Base-by-base conservation (phyloP, 2,113 vertebrate genomes). In the Sylvietta virens region DNA sequence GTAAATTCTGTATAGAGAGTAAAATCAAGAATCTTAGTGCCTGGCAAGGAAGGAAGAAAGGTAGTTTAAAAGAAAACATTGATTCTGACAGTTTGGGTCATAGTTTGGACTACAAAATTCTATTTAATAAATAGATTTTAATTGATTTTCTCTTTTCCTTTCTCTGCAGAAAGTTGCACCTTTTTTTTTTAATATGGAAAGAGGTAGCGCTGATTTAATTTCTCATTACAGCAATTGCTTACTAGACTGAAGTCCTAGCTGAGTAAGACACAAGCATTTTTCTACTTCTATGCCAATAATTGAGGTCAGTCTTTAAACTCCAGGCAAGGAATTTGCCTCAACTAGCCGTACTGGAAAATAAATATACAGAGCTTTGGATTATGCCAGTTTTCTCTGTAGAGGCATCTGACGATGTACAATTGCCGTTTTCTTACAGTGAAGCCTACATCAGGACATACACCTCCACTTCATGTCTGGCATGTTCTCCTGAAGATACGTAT, bases 401-500 rank as follows among this genome's bases (percentile, higher is more conserved):
- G 44, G 11, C 83, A 27, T 23, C 39, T 79, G 54, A 37, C 20
- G 24, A 31, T 27, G 42, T 40, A 6, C 17, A 37, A 12, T 57
- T 73, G 19, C 20, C 27, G 10, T 39, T 35, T 53, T 35, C 62
- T 82, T 77, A 62, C 26, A 57, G 48, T 45, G 53, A 57, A 66
- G 50, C 28, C 28, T 83, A 3, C 5, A 4, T 67, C 17, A 4
- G 47, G 44, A 15, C 10, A 3, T 50, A 3, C 8, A n/a, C 35
- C 30, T 27, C 45, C 9, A 6, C 30, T 71, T 82, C 44, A 8
- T 0, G 0, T 33, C 33, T 8, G 3, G 15, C 58, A 24, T 24
- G 65, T 85, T 67, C n/a, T 82, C 11, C 21, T 86, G 61, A 79
- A 47, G 9, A 17, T 28, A 6, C 0, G 0, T 39, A 6, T 31